phyloP scores from a whole-genome alignment of 1,140 invertebrate species.

The Bactericera cockerelli region DNA sequence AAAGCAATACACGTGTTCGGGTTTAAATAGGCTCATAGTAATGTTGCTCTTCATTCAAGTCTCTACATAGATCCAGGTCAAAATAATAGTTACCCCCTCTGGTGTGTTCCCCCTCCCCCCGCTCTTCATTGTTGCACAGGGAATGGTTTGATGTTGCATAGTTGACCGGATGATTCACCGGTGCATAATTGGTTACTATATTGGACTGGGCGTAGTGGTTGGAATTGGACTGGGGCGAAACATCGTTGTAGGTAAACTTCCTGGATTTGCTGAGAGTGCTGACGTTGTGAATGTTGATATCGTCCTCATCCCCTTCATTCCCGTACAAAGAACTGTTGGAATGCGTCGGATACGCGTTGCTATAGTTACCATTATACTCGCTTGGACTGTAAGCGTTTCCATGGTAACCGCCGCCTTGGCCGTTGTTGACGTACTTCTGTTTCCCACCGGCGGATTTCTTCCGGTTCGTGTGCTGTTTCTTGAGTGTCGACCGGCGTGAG shows the following conservation, averaged over 20 bases:
- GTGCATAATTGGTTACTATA: no score
- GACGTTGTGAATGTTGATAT: background rate
- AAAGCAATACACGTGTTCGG: no score
- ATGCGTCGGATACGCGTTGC: no score
- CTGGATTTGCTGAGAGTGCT: conserved; percentile 7
- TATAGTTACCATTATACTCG: no score
- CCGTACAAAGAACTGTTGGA: background rate
- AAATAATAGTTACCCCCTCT: background rate
- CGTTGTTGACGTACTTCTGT: no score
- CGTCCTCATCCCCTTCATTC: background rate
- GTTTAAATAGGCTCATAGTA: background rate
- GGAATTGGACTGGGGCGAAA: background rate
- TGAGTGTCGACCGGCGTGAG: background rate
- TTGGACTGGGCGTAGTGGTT: background rate
- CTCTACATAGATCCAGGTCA: background rate
- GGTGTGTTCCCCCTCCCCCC: background rate
- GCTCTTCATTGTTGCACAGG: no score
- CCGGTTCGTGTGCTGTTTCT: conserved; percentile 5
- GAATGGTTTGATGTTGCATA: no score
- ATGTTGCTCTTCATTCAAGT: conserved; percentile 6
- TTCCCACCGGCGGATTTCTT: background rate
- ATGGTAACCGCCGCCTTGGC: conserved; percentile 28
- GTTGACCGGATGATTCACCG: no score
- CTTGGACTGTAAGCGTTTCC: no score
- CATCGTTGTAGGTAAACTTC: conserved; percentile 12